A percentile compares a stretch with the other conserved stretches of the same genome.
These are phyloP conservation scores for Stegana nigrithorax DNA, from an alignment of 2,888 invertebrate species.

Conservation along the genomic window DNA sequence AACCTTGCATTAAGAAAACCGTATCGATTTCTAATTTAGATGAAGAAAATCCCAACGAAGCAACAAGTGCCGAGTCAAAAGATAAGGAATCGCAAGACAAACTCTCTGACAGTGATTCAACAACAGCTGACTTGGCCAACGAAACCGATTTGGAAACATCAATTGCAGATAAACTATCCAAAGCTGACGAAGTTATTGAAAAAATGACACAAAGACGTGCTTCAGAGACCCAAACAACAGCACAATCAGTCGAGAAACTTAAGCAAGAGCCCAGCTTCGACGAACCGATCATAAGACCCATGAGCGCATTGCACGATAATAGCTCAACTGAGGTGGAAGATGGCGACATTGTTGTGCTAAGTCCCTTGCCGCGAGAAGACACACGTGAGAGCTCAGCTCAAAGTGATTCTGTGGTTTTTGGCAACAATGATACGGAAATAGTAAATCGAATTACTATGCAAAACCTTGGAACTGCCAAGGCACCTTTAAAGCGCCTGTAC, in stretches of 20 bases:
- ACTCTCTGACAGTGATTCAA: slow-evolving; percentile 14
- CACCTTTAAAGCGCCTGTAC: slow-evolving; percentile 47
- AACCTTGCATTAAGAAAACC: slow-evolving; percentile 40
- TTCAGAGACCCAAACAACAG: slow-evolving; percentile 37
- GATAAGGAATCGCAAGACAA: not conserved
- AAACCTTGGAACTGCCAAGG: slow-evolving; percentile 13
- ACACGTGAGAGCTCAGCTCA: slow-evolving; percentile 56
- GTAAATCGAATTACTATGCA: not conserved
- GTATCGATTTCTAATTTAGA: slow-evolving; percentile 25
- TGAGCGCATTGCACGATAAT: slow-evolving; percentile 46
- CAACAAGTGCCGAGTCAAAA: slow-evolving; percentile 12
- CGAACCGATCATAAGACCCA: slow-evolving; percentile 46
- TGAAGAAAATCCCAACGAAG: not conserved
- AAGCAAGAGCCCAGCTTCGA: slow-evolving; percentile 39
- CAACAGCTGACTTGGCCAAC: slow-evolving; percentile 32
- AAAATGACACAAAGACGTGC: slow-evolving; percentile 54
- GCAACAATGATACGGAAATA: slow-evolving; percentile 29
- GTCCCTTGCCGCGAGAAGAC: slow-evolving; percentile 45
- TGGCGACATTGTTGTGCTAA: slow-evolving; percentile 50
- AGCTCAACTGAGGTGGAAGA: slow-evolving; percentile 49
- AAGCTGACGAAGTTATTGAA: slow-evolving; percentile 53
- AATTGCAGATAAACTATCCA: slow-evolving; percentile 47
- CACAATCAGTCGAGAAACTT: slow-evolving; percentile 4
- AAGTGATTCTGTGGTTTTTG: slow-evolving; percentile 57
- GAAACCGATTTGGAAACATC: slow-evolving; percentile 39